A percentile compares a stretch with the other conserved stretches of the same genome.
Conservation (phyloP, 1,140 invertebrate species). For the Lerema accius region DNA sequence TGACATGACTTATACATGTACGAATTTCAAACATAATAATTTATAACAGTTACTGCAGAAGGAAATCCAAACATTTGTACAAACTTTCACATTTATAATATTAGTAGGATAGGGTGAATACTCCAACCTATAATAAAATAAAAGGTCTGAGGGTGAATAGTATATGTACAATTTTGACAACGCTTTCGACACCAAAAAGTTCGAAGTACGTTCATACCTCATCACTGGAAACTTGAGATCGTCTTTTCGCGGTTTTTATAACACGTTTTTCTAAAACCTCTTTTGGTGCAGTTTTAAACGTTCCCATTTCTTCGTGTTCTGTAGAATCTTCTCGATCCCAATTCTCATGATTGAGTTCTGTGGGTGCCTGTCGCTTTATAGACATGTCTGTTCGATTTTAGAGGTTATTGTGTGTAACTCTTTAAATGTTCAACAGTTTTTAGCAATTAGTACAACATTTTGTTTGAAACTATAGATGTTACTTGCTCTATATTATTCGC, state of each 20-base stretch:
- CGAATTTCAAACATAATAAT: too few species aligned
- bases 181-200: too few species aligned
- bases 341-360: constrained; percentile 94
- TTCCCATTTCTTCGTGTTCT: constrained; percentile 88
- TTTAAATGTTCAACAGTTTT: neutral
- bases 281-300: constrained; percentile 87
- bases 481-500: too few species aligned
- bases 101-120: too few species aligned
- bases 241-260: constrained; percentile 90
- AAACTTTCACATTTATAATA: too few species aligned
- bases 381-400: constrained; percentile 83
- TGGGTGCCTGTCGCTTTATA: constrained; percentile 89
- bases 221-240: constrained; percentile 64
- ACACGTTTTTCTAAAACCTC: constrained; percentile 89
- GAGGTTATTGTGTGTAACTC: too few species aligned
- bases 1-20: too few species aligned
- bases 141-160: too few species aligned
- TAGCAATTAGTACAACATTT: neutral
- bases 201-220: constrained; percentile 47
- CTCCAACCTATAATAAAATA: too few species aligned
- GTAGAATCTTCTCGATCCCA: constrained; percentile 93
- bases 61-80: too few species aligned
- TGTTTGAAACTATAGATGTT: neutral
- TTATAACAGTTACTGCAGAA: too few species aligned
- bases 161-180: too few species aligned